Conservation (phyloP, 2,113 vertebrate species). For the Sylvietta virens region DNA sequence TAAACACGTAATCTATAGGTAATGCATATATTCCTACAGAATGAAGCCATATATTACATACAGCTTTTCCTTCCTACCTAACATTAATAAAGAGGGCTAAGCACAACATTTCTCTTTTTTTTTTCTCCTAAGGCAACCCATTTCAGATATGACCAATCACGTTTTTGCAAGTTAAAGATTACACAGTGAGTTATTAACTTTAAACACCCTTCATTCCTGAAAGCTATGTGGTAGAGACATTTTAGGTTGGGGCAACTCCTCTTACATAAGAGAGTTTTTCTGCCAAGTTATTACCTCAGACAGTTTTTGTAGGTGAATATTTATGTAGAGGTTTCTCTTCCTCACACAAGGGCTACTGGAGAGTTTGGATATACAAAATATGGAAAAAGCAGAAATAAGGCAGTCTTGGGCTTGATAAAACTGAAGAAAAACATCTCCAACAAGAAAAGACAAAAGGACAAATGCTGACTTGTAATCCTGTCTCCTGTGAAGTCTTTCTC, state of each 20-base stretch:
- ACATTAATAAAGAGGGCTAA: not conserved
- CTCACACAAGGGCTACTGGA: not conserved
- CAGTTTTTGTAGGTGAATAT: not conserved
- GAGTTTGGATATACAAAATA: not conserved
- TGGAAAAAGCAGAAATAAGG: not conserved
- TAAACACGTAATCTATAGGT: not conserved
- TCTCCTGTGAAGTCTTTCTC: not conserved
- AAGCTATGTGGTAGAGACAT: not conserved
- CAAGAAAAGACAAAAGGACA: not conserved
- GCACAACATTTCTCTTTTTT: not conserved
- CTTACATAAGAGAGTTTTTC: not conserved
- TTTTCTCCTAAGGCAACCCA: not conserved
- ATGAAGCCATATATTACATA: not conserved
- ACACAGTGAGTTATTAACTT: conserved; percentile 44
- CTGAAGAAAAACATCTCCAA: not conserved
- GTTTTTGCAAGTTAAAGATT: conserved; percentile 1
- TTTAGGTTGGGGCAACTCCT: not conserved
- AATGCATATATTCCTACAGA: not conserved
- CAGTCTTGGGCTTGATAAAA: not conserved
- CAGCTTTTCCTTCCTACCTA: not conserved
- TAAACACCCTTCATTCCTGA: conserved; percentile 14
- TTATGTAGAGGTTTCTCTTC: not conserved
- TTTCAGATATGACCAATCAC: not conserved
- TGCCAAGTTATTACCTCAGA: conserved; percentile 8
- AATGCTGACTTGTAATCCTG: not conserved